These are phyloP conservation scores for Aurelia coerulea DNA, from an alignment of 30 jellyfish, hydroid and myxozoan species.

Conservation along the genomic window DNA sequence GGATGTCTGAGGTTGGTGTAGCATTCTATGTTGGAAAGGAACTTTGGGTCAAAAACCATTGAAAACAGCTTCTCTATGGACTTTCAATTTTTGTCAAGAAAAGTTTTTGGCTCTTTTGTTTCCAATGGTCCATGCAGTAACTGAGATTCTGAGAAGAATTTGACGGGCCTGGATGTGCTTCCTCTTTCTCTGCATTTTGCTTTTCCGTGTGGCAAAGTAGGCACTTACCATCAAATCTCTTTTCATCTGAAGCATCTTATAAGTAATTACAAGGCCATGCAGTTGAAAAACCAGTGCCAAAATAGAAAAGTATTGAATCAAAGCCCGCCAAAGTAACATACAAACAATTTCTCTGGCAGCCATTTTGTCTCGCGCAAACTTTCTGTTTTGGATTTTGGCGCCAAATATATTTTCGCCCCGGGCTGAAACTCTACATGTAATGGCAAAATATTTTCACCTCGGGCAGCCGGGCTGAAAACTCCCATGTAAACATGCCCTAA, in stretches of 20 bases:
- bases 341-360: slow-evolving; percentile 9
- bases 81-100: no score
- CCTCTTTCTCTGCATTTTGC: slow-evolving; percentile 14
- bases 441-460: slow-evolving; percentile 14
- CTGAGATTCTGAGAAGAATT: no score
- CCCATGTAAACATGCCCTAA: slow-evolving; percentile 39
- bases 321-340: background rate
- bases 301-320: slow-evolving; percentile 1
- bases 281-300: slow-evolving; percentile 25
- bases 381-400: background rate
- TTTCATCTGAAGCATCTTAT: slow-evolving; percentile 10
- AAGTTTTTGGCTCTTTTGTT: no score
- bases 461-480: slow-evolving; percentile 30
- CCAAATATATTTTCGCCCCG: slow-evolving; percentile 17
- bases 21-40: no score
- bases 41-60: no score
- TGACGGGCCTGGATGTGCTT: slow-evolving; percentile 7
- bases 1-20: no score
- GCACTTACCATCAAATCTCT: background rate
- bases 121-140: no score
- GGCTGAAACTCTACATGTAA: slow-evolving; percentile 18
- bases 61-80: no score
- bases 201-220: background rate
- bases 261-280: slow-evolving; percentile 16
- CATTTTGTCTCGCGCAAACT: background rate